Evolutionary conservation across 2,797 vertebrate genomes (phyloP).

Genomic region (Cyprinella venusta): DNA sequence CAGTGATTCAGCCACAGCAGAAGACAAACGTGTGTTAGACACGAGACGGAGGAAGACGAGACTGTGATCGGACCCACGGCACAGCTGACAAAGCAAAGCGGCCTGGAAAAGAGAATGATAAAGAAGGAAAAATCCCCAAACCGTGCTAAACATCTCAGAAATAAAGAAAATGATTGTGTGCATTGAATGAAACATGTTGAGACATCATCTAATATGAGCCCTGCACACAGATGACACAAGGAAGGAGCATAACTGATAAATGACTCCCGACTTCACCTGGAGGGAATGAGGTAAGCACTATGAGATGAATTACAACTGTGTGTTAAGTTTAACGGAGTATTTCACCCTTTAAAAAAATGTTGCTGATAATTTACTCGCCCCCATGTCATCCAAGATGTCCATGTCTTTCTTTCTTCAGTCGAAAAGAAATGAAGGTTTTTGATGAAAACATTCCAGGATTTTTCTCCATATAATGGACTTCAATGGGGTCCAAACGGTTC

Average conservation of each 20-base stretch:
- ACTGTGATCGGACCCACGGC: conserved; percentile 25
- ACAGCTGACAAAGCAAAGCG: conserved; percentile 46
- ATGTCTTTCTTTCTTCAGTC: no score
- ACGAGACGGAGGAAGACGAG: conserved; percentile 37
- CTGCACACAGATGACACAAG: not conserved
- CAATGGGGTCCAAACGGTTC: no score
- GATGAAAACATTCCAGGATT: no score
- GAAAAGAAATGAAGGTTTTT: no score
- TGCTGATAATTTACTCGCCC: no score
- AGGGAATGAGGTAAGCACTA: not conserved
- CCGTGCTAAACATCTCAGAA: conserved; percentile 41
- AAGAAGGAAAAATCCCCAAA: conserved; percentile 33
- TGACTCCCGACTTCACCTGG: not conserved
- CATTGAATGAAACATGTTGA: conserved; percentile 10
- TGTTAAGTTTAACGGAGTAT: no score
- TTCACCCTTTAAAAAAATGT: no score
- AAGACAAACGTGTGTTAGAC: conserved; percentile 49
- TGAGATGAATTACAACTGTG: not conserved
- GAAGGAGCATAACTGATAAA: not conserved
- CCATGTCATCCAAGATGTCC: no score
- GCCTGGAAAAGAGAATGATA: conserved; percentile 36
- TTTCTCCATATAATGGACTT: no score
- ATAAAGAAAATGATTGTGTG: conserved; percentile 9
- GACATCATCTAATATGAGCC: not conserved
- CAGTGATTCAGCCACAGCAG: conserved; percentile 61